Evolutionary conservation across 2,797 vertebrate species (phyloP), one percentile per base, ranked within the genome.

Genomic region (Melanotaenia pygmaea): DNA sequence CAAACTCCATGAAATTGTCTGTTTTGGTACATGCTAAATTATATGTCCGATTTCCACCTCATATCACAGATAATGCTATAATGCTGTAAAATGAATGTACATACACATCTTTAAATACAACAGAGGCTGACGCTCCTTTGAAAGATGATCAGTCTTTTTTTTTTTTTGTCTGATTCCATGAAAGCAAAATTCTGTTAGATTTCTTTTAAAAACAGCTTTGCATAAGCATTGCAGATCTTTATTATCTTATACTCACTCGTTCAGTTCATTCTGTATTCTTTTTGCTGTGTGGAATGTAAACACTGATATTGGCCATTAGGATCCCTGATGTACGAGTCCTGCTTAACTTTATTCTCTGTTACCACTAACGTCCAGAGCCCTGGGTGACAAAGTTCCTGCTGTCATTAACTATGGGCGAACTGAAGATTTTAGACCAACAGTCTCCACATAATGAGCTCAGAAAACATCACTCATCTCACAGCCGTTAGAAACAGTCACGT

Each of bases 401-500:
- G 61, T 66, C 71, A 68, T 60, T 71, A 70, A 54, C 70, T 24
- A 0, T 6, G 40, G 53, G 69, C 24, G n/a, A 66, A 64, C 58
- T 8, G 24, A 56, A 34, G 63, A 24, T 43, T 75, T 83, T 8
- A 70, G 58, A 84, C 61, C 75, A 68, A 70, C 84, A 45, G 83
- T 67, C 80, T 78, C 80, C 74, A 65, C 78, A 76, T 82, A 87
- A 88, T 81, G 83, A 89, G 81, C 75, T 72, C 26, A 0, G 68
- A 67, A 72, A 80, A 62, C 78, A 82, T 84, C 81, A 77, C 54
- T 90, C 84, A 86, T 81, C 71, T 70, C 71, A 10, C 30, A 61
- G 59, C 65, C 64, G 64, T 67, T 47, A 67, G 70, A 83, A 47
- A 67, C 68, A 54, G 77, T 59, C 61, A 34, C 9, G 70, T 80